Conservation (phyloP, 2,113 vertebrate species). For the Colaptes auratus region DNA sequence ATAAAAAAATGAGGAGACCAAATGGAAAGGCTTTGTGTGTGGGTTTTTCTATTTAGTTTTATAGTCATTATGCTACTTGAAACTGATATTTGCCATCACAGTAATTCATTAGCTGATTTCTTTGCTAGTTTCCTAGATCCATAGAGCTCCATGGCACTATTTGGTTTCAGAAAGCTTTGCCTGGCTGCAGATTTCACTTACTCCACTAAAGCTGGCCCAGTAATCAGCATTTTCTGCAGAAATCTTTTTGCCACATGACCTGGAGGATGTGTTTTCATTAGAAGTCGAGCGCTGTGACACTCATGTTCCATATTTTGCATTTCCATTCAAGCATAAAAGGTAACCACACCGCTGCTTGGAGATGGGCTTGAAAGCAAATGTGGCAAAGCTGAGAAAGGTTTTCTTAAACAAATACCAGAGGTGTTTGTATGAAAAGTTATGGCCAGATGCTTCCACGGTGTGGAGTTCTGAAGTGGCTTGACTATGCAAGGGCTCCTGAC, state of each 20-base stretch:
- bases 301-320: slow-evolving; percentile 42
- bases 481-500: neutral
- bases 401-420: slow-evolving; percentile 25
- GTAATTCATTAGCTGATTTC: slow-evolving; percentile 30
- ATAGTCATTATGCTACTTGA: neutral
- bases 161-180: slow-evolving; percentile 46
- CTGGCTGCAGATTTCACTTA: slow-evolving; percentile 38
- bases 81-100: neutral
- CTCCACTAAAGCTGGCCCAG: slow-evolving; percentile 16
- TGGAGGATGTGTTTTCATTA: slow-evolving; percentile 32
- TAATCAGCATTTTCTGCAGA: slow-evolving; percentile 40
- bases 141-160: neutral
- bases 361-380: slow-evolving; percentile 13
- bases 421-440: neutral
- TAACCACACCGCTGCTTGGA: slow-evolving; percentile 9
- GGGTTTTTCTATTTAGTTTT: slow-evolving; percentile 7
- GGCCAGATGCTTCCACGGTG: neutral
- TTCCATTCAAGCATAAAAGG: slow-evolving; percentile 53
- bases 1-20: neutral
- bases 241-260: slow-evolving; percentile 36
- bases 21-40: slow-evolving; percentile 8
- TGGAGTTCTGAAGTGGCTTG: slow-evolving; percentile 1
- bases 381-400: slow-evolving; percentile 18
- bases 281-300: slow-evolving; percentile 13
- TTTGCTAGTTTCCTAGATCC: slow-evolving; percentile 37